Percentiles rank a stretch among this genome's conserved stretches.
phyloP scores from a whole-genome alignment of 2,113 vertebrate species.

The Podarcis cretensis region DNA sequence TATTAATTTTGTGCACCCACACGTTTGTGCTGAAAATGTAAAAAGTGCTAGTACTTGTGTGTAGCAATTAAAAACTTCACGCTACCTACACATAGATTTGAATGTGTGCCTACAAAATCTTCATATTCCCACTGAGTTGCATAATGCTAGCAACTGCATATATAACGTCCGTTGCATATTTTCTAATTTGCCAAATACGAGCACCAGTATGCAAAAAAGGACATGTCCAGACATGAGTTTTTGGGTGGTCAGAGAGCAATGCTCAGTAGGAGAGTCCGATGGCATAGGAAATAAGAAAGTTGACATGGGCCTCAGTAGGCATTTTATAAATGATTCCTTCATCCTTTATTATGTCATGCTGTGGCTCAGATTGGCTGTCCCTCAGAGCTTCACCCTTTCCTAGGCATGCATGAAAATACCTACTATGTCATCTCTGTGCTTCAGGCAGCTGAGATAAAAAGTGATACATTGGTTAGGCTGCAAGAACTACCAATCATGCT shows the following conservation, averaged over 20 bases:
- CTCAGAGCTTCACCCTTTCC: neutral
- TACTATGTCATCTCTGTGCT: neutral
- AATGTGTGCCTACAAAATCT: neutral
- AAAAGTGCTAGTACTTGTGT: neutral
- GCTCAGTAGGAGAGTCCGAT: neutral
- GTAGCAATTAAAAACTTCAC: neutral
- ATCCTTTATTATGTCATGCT: neutral
- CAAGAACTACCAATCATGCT: no score
- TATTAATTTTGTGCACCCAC: no score
- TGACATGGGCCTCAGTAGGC: neutral
- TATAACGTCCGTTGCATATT: neutral
- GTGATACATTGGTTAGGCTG: neutral
- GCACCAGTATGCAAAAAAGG: neutral
- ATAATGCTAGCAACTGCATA: neutral
- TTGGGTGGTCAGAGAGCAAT: neutral
- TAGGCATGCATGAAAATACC: neutral
- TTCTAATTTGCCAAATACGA: neutral
- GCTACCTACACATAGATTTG: neutral
- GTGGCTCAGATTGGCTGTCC: neutral
- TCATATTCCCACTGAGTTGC: neutral
- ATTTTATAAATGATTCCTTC: neutral
- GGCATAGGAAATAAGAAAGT: neutral
- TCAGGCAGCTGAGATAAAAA: neutral
- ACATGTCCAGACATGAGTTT: neutral
- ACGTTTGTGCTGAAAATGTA: neutral